Base-by-base conservation (phyloP, 2,888 invertebrate species). In the Herminia tarsipennalis region DNA sequence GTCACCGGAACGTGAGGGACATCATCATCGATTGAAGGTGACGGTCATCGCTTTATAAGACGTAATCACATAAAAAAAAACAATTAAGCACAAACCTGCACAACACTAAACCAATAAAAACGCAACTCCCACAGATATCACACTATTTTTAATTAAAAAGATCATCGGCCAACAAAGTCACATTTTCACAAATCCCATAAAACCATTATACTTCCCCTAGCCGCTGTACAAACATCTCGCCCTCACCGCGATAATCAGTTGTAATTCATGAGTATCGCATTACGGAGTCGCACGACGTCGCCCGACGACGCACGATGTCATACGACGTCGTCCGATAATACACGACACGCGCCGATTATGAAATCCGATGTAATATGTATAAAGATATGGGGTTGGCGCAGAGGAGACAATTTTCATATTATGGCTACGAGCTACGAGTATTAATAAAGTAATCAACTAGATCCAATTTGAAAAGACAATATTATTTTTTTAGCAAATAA, bases 341-440 rank as follows among this genome's bases (percentile, higher is more conserved):
- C 88, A 75, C 54, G 80, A 63, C 88, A 89, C 90, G 89, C 86
- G 90, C 70, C 77, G 83, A 77, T 84, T 86, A 84, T 85, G 84
- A 86, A 82, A 84, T 85, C 76, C 69, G 74, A 83, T 81, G 79
- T 77, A 63, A 63, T 66, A 30, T 67, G 70, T 75, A 56, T 60
- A 58, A 67, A 63, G 60, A 67, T 46, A 53, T 56, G 39, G 46
- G 45, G 24, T 9, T 27, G 5, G 9, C 13, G 47, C 32, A 80
- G 78, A 78, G 12, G 59, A 29, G 69, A 22, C 52, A 25, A 1
- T 6, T n/a, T 17, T 0, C 0, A 25, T 45, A 37, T 36, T 62
- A 8, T 62, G 56, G 39, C 58, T 46, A 51, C 12, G 9, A 8
- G 9, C 16, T 17, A n/a, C n/a, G n/a, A n/a, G n/a, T n/a, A n/a